phyloP scores from a whole-genome alignment of 2,888 invertebrate species.

The Drosophila aldrichi region DNA sequence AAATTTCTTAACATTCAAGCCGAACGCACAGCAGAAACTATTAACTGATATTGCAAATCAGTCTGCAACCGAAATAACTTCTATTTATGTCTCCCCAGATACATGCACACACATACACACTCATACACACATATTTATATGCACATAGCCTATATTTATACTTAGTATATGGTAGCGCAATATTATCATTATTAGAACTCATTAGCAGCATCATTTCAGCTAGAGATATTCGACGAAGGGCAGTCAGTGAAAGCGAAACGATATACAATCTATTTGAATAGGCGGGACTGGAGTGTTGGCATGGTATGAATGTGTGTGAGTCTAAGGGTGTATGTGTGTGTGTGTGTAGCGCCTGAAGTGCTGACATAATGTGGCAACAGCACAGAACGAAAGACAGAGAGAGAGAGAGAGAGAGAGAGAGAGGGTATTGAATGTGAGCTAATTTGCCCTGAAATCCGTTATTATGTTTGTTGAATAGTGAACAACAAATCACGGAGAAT shows the following conservation, averaged over 20 bases:
- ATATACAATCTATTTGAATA: conserved; percentile 39
- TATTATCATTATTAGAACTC: conserved; percentile 73
- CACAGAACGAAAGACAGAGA: not conserved
- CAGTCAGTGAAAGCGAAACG: conserved; percentile 28
- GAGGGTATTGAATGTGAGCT: conserved; percentile 49
- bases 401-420: not conserved
- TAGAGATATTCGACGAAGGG: conserved; percentile 3
- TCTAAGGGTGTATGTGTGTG: not conserved
- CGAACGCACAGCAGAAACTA: conserved; percentile 16
- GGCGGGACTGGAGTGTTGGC: conserved; percentile 1
- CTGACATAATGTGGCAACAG: conserved; percentile 7
- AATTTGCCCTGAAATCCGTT: conserved; percentile 45
- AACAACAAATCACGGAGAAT: conserved; percentile 5
- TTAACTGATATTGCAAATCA: conserved; percentile 36
- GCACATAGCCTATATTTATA: conserved; percentile 36
- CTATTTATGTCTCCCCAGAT: conserved; percentile 32
- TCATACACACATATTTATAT: conserved; percentile 15
- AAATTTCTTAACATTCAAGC: not conserved
- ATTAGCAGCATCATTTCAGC: conserved; percentile 61
- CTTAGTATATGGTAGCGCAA: conserved; percentile 50
- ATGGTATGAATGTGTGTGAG: conserved; percentile 7
- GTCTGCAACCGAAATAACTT: conserved; percentile 32
- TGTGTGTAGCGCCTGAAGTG: conserved; percentile 36
- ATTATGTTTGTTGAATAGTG: conserved; percentile 25
- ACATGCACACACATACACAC: not conserved